Percentiles rank a stretch among this genome's conserved stretches.
Conservation (phyloP, 2,797 vertebrate species). For the Manis crassicaudata region DNA sequence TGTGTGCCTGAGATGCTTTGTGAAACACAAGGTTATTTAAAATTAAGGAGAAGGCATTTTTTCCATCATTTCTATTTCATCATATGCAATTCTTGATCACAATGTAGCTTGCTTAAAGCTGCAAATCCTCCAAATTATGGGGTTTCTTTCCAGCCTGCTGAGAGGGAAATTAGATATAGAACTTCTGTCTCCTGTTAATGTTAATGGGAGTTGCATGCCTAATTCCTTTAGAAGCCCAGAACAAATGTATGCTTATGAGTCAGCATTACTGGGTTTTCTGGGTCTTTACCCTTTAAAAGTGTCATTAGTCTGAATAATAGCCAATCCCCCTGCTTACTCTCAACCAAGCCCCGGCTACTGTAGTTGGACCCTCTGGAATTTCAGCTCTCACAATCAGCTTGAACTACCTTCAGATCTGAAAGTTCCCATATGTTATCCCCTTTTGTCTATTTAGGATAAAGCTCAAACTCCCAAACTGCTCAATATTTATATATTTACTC, state of each 20-base stretch:
- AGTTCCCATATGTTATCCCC: not conserved
- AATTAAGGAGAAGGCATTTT: conserved; percentile 68
- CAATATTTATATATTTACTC: not conserved
- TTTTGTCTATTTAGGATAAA: not conserved
- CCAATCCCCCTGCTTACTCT: conserved; percentile 14
- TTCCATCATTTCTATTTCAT: conserved; percentile 72
- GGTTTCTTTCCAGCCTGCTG: conserved; percentile 61
- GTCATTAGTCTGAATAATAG: conserved; percentile 77
- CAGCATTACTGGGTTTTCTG: conserved; percentile 75
- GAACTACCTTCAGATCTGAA: conserved; percentile 36
- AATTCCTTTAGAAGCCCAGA: conserved; percentile 69
- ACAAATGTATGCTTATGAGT: conserved; percentile 71
- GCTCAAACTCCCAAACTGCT: conserved; percentile 11
- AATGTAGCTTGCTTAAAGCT: conserved; percentile 66
- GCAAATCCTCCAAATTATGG: conserved; percentile 79
- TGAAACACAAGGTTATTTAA: conserved; percentile 69
- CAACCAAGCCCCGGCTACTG: conserved; percentile 33
- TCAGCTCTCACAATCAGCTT: conserved; percentile 37
- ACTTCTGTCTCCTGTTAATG: conserved; percentile 71
- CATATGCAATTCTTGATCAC: conserved; percentile 65
- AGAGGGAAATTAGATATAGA: conserved; percentile 73
- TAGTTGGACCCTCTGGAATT: conserved; percentile 34
- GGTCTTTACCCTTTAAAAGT: conserved; percentile 78
- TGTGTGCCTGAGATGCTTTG: conserved; percentile 42
- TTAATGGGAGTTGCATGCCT: conserved; percentile 77